Percentiles rank a stretch among this genome's conserved stretches.
phyloP scores from a whole-genome alignment of 1,140 invertebrate genomes.

The Caenorhabditis briggsae region DNA sequence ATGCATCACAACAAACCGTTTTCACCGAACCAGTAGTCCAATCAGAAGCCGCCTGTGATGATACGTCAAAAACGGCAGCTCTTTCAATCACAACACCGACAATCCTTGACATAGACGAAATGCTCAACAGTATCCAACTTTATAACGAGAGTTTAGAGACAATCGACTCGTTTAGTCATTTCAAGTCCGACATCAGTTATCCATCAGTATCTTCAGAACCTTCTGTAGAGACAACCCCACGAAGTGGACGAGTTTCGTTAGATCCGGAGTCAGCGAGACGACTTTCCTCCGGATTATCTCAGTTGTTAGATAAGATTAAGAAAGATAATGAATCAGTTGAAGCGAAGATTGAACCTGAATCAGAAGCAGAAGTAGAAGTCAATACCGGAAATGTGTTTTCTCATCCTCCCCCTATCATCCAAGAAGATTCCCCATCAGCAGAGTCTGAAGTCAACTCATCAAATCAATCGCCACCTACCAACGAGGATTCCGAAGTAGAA shows the following conservation, averaged over 20 bases:
- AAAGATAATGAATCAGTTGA: background rate
- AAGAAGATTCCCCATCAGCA: background rate
- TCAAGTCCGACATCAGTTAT: slow-evolving; percentile 23
- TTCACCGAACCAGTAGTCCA: background rate
- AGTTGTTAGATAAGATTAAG: slow-evolving; percentile 7
- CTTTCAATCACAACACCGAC: background rate
- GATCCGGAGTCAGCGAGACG: slow-evolving; percentile 25
- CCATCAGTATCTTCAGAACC: background rate
- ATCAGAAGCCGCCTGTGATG: background rate
- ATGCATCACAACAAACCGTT: background rate
- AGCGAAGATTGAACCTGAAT: background rate
- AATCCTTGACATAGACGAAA: background rate
- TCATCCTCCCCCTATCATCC: background rate
- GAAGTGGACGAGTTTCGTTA: slow-evolving; percentile 17
- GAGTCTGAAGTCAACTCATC: background rate
- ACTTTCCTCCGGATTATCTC: slow-evolving; percentile 16
- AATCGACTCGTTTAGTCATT: background rate
- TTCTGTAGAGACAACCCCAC: background rate
- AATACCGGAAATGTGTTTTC: too few relatives aligned
- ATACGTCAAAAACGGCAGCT: background rate
- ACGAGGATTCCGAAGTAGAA: background rate
- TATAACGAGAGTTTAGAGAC: slow-evolving; percentile 27
- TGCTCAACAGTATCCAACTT: background rate
- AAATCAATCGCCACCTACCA: background rate
- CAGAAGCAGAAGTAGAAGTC: background rate